phyloP scores from a whole-genome alignment of 2,113 vertebrate genomes.

The Peromyscus maniculatus region DNA sequence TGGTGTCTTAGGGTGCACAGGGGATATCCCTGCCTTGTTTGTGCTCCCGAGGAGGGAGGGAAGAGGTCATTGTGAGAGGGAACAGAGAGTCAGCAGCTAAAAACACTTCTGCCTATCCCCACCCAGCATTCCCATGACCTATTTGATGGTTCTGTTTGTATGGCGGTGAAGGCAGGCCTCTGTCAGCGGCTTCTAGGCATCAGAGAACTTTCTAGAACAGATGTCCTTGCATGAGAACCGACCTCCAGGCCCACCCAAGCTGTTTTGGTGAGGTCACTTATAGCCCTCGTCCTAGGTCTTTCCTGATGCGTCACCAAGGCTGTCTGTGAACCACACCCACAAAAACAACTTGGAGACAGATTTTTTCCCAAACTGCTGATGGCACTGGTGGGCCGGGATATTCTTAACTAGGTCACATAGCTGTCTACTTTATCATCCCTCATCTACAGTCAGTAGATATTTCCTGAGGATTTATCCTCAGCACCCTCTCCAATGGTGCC shows the following conservation, averaged over 20 bases:
- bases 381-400: neutral
- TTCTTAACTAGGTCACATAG: constrained; percentile 68
- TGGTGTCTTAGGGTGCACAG: neutral
- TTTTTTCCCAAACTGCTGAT: constrained; percentile 47
- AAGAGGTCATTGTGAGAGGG: neutral
- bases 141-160: constrained; percentile 65
- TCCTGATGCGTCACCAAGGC: constrained; percentile 72
- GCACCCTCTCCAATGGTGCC: neutral
- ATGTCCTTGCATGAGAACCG: constrained; percentile 53
- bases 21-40: neutral
- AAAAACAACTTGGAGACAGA: constrained; percentile 76
- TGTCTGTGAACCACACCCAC: constrained; percentile 68
- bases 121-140: constrained; percentile 10
- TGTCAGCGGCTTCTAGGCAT: constrained; percentile 21
- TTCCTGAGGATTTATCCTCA: constrained; percentile 35
- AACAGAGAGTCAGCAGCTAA: constrained; percentile 18
- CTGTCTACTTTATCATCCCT: constrained; percentile 56
- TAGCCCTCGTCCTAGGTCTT: constrained; percentile 48
- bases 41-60: neutral
- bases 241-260: constrained; percentile 68
- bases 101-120: constrained; percentile 12
- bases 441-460: constrained; percentile 48
- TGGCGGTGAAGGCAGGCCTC: constrained; percentile 44
- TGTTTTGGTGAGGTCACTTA: constrained; percentile 70
- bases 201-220: constrained; percentile 49